phyloP scores from a whole-genome alignment of 2,113 vertebrate genomes.

The Rhinichthys klamathensis region DNA sequence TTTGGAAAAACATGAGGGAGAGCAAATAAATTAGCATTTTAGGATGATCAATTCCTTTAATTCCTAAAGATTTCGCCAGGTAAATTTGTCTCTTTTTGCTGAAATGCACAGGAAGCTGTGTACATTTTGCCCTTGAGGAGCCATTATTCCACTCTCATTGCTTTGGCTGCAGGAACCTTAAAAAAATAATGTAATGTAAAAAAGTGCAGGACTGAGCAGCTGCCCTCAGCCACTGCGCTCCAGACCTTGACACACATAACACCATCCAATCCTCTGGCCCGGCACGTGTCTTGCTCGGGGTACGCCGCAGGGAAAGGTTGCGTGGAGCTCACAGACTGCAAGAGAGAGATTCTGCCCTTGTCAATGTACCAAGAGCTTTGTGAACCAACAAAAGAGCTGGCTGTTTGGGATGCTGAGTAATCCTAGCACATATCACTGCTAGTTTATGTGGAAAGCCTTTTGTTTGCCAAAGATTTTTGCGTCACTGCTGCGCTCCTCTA shows the following conservation, averaged over 20 bases:
- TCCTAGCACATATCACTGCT: neutral
- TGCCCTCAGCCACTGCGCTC: constrained; percentile 31
- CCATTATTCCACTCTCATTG: constrained; percentile 53
- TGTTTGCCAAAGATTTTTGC: neutral
- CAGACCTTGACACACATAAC: constrained; percentile 32
- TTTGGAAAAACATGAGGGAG: neutral
- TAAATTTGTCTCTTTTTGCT: constrained; percentile 48
- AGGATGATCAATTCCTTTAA: constrained; percentile 28
- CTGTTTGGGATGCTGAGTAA: constrained; percentile 27
- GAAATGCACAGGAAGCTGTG: constrained; percentile 36
- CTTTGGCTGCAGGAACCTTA: constrained; percentile 43
- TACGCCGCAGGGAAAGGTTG: constrained; percentile 19
- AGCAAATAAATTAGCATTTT: neutral
- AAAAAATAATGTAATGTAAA: neutral
- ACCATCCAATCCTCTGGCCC: constrained; percentile 5
- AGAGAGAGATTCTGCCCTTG: constrained; percentile 26
- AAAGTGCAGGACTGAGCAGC: constrained; percentile 36
- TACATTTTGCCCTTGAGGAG: constrained; percentile 40
- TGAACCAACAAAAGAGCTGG: constrained; percentile 11
- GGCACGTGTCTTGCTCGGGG: neutral
- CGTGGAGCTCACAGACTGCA: constrained; percentile 19
- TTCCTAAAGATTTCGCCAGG: constrained; percentile 30
- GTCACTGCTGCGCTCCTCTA: neutral
- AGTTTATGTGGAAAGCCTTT: neutral
- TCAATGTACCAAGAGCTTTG: constrained; percentile 33